Percentiles rank a stretch among this genome's conserved stretches.
Conservation (phyloP, 2,888 invertebrate species). For the Schizotus pectinicornis region DNA sequence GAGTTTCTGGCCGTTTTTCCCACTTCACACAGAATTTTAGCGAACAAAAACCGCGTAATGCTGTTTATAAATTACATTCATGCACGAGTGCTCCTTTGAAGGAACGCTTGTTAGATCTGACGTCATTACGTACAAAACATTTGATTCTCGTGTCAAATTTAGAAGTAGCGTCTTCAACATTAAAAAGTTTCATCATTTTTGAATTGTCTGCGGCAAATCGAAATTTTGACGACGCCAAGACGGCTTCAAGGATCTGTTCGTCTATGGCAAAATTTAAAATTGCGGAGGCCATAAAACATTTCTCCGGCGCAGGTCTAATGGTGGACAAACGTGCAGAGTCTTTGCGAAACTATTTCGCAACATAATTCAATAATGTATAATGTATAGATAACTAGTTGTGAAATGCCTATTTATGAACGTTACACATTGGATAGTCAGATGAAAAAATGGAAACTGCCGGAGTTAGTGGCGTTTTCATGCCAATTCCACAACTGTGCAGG, state of each 20-base stretch:
- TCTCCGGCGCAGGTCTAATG: not conserved
- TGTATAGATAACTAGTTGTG: constrained; percentile 9
- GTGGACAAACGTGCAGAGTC: not conserved
- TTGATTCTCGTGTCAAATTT: not conserved
- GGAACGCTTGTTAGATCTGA: not conserved
- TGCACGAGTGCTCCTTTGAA: not conserved
- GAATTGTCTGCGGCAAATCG: too few relatives aligned
- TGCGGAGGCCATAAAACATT: not conserved
- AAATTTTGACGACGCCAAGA: not conserved
- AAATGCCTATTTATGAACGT: constrained; percentile 4
- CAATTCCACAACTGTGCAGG: too few relatives aligned
- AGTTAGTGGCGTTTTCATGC: not conserved
- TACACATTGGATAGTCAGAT: constrained; percentile 8
- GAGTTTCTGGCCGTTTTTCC: too few relatives aligned
- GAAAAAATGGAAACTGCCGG: constrained; percentile 4
- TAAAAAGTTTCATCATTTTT: not conserved
- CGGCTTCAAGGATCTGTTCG: not conserved
- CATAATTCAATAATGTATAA: constrained; percentile 1
- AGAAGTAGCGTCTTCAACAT: not conserved
- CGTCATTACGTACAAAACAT: not conserved
- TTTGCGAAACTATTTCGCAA: constrained; percentile 9
- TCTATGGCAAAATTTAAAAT: not conserved
- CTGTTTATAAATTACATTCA: not conserved
- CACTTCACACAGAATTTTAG: not conserved
- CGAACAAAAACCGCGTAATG: constrained; percentile 3